Evolutionary conservation across 1,140 invertebrate species (phyloP), one percentile per base, ranked within the genome.

Genomic region (Coboldia fuscipes): DNA sequence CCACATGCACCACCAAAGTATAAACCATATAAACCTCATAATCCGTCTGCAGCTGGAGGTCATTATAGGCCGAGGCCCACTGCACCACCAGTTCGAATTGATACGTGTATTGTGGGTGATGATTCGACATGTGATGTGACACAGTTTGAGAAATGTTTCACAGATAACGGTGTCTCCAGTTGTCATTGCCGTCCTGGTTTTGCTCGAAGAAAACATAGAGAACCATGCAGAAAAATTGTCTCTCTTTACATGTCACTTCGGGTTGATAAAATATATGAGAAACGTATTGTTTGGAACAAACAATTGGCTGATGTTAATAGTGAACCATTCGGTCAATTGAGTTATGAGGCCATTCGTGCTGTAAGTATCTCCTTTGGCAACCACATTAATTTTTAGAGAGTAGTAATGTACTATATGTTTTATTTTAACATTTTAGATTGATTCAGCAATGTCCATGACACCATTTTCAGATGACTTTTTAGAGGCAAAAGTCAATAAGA

Each of bases 71-170:
- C 62, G 41, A 55, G 66, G 41, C 68, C 71, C 3, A 64, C 61
- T 1, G 69, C 68, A 39, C 68, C 70, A 14, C 67, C 72, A 0
- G 72, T 76, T 1, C 50, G 85, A 43, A 92, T 93, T 36, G 86
- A 93, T 51, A 92, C 86, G 8, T 93, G 86, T 45, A 90, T 90
- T 17, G 84, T 90, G 2, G 86, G 85, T 2, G 85, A 93, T 42
- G 80, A 86, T 42, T 75, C 77, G n/a, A 90, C 86, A 0, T 93
- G 86, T 44, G 83, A 89, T 45, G 63, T 70, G 30, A 73, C 76
- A 16, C 76, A 86, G 50, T 78, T 86, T 46, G 86, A 92, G 47
- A 70, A 72, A 30, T 93, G 86, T 50, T 69, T 73, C 37, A 90
- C 83, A 0, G 80, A 90, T 56, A 67, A 67, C 38, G 85, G 84